Evolutionary conservation across 1,140 invertebrate genomes (phyloP), one percentile per base, ranked within the genome.

Genomic region (Steinernema feltiae): DNA sequence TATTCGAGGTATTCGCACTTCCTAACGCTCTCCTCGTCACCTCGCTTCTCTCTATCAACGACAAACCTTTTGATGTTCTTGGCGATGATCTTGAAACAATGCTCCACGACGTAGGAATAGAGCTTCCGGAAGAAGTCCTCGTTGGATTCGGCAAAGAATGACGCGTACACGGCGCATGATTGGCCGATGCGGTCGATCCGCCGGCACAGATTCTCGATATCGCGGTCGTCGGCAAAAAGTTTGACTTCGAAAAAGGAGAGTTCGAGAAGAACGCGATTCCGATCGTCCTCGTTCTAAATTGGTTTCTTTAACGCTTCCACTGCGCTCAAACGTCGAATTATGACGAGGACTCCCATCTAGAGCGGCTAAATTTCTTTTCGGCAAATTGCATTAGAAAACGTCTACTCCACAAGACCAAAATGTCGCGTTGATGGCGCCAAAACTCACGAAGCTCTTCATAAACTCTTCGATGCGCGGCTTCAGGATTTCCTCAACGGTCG

Each of bases 61-160:
- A n/a, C 53, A 15, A 12, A 63, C 53, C 53, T 63, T 27, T 63
- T 63, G 12, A 63, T 17, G 53, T 63, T 63, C 53, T 63, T 21
- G 15, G 53, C 53, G 53, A 63, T 15, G 3, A 63, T 27, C 24
- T 63, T 63, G 24, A 63, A 63, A 27, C 53, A 63, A 3, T 63
- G 12, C 24, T 63, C 53, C 7, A 63, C 53, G 12, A 63, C 53
- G 24, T 17, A 63, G 24, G 24, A 3, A 21, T 63, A 27, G 24
- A 63, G 53, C 24, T 63, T 63, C 53, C 53, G 53, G 53, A 63
- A 63, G 53, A 63, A 63, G 2, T 63, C 53, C 24, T 63, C 24
- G 24, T 63, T 63, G 12, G 53, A 63, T 3, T 63, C 53, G 12
- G 24, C 2, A 21, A 63, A 63, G 24, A 63, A 63, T 15, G 12